Conservation (phyloP, 1,140 invertebrate species). For the Caerostris darwini region DNA sequence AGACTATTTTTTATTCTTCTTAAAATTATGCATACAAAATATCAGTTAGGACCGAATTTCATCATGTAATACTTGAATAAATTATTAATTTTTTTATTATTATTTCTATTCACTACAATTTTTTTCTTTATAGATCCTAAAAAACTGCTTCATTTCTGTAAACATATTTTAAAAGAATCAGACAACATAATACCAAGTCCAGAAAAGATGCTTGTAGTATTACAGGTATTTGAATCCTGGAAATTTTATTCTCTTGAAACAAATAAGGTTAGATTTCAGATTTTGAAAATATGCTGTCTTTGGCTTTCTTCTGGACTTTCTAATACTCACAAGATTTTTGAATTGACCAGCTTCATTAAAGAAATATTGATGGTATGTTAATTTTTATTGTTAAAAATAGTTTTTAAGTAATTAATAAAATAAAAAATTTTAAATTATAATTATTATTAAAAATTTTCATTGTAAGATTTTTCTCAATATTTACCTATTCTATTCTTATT, state of each 20-base stretch:
- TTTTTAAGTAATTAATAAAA: too few relatives aligned
- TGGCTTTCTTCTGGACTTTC: not conserved
- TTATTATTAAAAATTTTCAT: too few relatives aligned
- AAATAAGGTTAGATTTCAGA: not conserved
- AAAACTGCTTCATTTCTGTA: constrained; percentile 29
- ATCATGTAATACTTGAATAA: too few relatives aligned
- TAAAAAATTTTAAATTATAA: too few relatives aligned
- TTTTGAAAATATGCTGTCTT: constrained; percentile 21
- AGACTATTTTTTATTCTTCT: too few relatives aligned
- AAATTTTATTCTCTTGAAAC: not conserved
- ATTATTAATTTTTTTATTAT: too few relatives aligned
- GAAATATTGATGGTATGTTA: constrained; percentile 35
- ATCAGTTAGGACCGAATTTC: too few relatives aligned
- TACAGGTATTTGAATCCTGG: constrained; percentile 11
- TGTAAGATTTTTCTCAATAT: constrained; percentile 1
- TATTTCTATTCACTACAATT: not conserved
- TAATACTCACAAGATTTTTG: not conserved
- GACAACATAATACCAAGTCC: not conserved
- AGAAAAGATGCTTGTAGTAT: constrained; percentile 26
- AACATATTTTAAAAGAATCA: not conserved
- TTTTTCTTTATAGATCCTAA: constrained; percentile 28
- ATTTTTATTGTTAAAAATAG: not conserved
- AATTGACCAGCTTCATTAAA: constrained; percentile 12
- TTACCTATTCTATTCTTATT: not conserved
- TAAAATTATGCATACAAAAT: too few relatives aligned